Base-by-base conservation (phyloP, 2,888 invertebrate genomes). In the Phanerotoma sp. region DNA sequence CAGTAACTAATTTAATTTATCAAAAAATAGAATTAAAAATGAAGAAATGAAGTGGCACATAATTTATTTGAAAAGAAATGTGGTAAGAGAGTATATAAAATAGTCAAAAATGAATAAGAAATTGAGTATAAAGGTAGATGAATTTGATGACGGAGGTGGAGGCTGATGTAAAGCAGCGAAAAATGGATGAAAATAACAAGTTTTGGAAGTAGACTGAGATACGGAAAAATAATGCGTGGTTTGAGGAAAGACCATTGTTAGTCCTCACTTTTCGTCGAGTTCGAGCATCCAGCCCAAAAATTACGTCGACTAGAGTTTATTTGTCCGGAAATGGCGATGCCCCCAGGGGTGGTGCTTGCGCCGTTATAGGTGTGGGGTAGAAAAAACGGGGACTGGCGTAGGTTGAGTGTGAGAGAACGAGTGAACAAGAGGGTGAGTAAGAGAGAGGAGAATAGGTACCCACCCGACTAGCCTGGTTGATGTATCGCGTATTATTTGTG, bases 251-350 rank as follows among this genome's bases (percentile, higher is more conserved):
- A 62, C 60, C 61, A 62, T 64, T 65, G 61, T 66, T 61, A 65
- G 65, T 68, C 40, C 66, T 70, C 71, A 71, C 67, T 73, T 74
- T 73, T 73, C 74, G 72, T 73, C 72, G 73, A 69, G 66, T 68
- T 70, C 69, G 82, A 82, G 40, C 85, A 85, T 84, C 84, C 86
- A 77, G 82, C 86, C 84, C 63, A 86, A 87, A 78, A 87, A 87
- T 77, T 84, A 87, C 68, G 85, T 86, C 61, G 86, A 87, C 77
- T 87, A 87, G 78, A 74, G 76, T 77, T 76, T 76, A 76, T 77
- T 76, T 77, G 76, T 74, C 73, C 75, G 73, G 74, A 77, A 77
- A 76, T 75, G 75, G 74, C 72, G 74, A 73, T 74, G 73, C 73
- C 72, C 73, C 70, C 67, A 69, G 70, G 41, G 55, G 53, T 55